A percentile compares a stretch with the other conserved stretches of the same genome.
phyloP scores from a whole-genome alignment of 1,140 invertebrate genomes.

The Tetramorium alpestre region DNA sequence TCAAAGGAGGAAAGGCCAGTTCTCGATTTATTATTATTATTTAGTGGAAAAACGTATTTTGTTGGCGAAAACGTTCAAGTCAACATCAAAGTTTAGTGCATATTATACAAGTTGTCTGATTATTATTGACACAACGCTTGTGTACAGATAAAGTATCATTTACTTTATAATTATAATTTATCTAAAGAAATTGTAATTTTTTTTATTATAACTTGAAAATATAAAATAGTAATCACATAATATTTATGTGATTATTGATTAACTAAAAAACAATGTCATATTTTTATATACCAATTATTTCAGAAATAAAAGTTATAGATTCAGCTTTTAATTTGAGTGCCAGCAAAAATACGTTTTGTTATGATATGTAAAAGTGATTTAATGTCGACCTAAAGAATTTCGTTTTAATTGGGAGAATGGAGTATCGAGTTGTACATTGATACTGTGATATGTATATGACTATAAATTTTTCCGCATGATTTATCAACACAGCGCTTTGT shows the following conservation, averaged over 20 bases:
- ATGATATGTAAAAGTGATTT: neutral
- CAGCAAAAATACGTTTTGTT: conserved; percentile 7
- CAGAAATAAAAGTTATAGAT: neutral
- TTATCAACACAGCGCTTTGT: conserved; percentile 10
- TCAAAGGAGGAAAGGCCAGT: neutral
- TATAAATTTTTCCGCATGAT: conserved; percentile 62
- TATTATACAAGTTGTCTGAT: neutral
- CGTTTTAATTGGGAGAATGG: conserved; percentile 8
- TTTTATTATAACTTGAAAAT: conserved; percentile 9
- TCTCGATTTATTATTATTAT: conserved; percentile 12
- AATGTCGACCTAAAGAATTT: conserved; percentile 30
- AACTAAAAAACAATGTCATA: neutral
- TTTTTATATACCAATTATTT: conserved; percentile 26
- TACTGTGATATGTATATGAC: conserved; percentile 74
- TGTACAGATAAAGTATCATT: neutral
- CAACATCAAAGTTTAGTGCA: neutral
- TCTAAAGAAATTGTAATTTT: neutral
- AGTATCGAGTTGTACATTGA: conserved; percentile 63
- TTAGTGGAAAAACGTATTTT: conserved; percentile 19
- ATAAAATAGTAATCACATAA: neutral
- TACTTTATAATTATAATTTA: neutral
- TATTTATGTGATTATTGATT: neutral
- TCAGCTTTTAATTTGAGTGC: conserved; percentile 2
- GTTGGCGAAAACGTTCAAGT: neutral
- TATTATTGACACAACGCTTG: no score